Evolutionary conservation across 2,797 vertebrate genomes (phyloP).

Genomic region (Sebastes elongatus): DNA sequence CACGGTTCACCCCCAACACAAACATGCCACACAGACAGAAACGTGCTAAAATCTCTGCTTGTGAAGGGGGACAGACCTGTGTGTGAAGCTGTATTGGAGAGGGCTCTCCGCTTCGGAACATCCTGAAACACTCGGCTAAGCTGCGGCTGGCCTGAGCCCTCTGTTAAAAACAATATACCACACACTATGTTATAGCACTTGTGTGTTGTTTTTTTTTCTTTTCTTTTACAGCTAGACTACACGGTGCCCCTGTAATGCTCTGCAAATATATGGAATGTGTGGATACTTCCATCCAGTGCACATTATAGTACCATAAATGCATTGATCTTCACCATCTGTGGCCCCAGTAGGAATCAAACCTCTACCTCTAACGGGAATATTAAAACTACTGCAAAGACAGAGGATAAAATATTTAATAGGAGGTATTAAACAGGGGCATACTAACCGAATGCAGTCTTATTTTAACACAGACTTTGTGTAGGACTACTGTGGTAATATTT

Average conservation of each 20-base stretch:
- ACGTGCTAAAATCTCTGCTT: slow-evolving; percentile 79
- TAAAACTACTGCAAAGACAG: slow-evolving; percentile 17
- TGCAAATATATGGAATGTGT: slow-evolving; percentile 53
- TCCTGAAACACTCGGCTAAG: slow-evolving; percentile 99
- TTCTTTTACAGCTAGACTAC: slow-evolving; percentile 56
- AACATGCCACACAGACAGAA: slow-evolving; percentile 86
- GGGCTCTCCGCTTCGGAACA: slow-evolving; percentile 97
- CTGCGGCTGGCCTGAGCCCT: slow-evolving; percentile 98
- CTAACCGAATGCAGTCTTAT: slow-evolving; percentile 8
- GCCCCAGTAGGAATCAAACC: slow-evolving; percentile 33
- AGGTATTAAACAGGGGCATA: slow-evolving; percentile 18
- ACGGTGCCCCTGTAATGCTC: slow-evolving; percentile 44
- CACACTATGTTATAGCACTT: slow-evolving; percentile 87
- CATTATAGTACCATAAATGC: slow-evolving; percentile 48
- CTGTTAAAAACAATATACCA: slow-evolving; percentile 94
- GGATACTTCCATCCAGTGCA: slow-evolving; percentile 52
- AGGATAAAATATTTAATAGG: slow-evolving; percentile 28
- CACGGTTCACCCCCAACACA: slow-evolving; percentile 78
- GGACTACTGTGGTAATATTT: slow-evolving; percentile 34
- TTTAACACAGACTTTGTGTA: slow-evolving; percentile 16
- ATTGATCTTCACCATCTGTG: slow-evolving; percentile 62
- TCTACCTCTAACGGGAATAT: slow-evolving; percentile 28
- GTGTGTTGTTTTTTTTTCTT: slow-evolving; percentile 54
- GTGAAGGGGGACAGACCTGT: slow-evolving; percentile 94
- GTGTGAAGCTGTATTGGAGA: slow-evolving; percentile 95